These are phyloP conservation scores for Cetonia aurata DNA, from an alignment of 2,888 invertebrate genomes.

Conservation along the genomic window DNA sequence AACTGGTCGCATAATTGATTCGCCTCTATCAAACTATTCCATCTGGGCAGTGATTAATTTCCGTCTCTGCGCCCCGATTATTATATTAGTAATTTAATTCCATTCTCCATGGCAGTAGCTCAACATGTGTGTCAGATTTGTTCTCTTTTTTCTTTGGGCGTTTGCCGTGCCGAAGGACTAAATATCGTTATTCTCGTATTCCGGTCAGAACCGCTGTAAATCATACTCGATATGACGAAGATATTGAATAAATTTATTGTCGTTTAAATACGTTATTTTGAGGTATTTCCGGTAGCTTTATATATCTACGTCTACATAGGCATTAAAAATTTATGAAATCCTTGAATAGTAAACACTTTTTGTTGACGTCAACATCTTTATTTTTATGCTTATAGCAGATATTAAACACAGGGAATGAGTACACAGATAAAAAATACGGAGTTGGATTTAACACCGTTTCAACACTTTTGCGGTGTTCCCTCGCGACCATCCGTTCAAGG, in stretches of 20 bases:
- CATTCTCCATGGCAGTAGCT: constrained; percentile 13
- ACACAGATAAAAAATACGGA: too few species aligned
- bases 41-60: constrained; percentile 44
- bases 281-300: constrained; percentile 14
- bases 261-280: constrained; percentile 16
- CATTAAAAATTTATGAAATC: constrained; percentile 10
- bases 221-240: constrained; percentile 18
- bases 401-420: too few species aligned
- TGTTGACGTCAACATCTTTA: too few species aligned
- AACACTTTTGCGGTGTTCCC: too few species aligned
- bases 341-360: neutral
- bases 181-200: constrained; percentile 28
- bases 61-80: constrained; percentile 28
- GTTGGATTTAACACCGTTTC: too few species aligned
- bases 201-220: constrained; percentile 10
- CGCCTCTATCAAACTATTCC: constrained; percentile 40
- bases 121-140: constrained; percentile 28
- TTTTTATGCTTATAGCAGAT: too few species aligned
- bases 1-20: constrained; percentile 44
- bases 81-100: constrained; percentile 38
- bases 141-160: constrained; percentile 1
- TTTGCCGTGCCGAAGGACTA: constrained; percentile 11
- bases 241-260: constrained; percentile 26
- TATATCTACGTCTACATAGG: neutral
- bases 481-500: too few species aligned